Conservation (phyloP, 2,797 vertebrate species). For the Crenuchus spilurus region DNA sequence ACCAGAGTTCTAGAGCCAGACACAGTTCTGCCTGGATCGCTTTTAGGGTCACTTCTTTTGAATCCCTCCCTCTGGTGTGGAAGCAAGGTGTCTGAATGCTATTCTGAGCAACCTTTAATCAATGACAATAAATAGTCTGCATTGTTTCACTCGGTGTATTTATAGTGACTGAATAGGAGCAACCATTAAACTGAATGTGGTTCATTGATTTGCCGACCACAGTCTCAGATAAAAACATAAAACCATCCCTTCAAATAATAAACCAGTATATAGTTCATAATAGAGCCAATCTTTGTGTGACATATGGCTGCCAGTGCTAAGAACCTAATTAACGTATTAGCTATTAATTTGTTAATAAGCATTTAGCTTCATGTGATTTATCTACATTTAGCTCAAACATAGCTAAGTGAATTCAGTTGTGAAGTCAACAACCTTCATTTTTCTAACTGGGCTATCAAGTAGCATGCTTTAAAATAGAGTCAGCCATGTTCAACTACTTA, state of each 20-base stretch:
- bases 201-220: slow-evolving; percentile 32
- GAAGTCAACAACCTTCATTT: too few species aligned
- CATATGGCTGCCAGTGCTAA: background rate
- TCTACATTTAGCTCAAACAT: too few species aligned
- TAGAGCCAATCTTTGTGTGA: background rate
- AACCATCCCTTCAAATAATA: background rate
- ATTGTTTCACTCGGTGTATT: slow-evolving; percentile 41
- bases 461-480: too few species aligned
- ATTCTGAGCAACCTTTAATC: slow-evolving; percentile 41
- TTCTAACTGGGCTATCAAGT: too few species aligned
- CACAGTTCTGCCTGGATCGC: slow-evolving; percentile 25
- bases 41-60: slow-evolving; percentile 46
- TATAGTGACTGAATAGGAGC: slow-evolving; percentile 31
- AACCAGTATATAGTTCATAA: background rate
- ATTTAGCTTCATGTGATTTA: background rate
- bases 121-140: slow-evolving; percentile 36
- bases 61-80: slow-evolving; percentile 3
- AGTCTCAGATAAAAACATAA: slow-evolving; percentile 28
- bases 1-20: slow-evolving; percentile 16
- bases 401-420: too few species aligned
- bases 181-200: slow-evolving; percentile 21
- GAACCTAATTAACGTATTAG: background rate
- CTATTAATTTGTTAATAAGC: background rate
- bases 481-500: too few species aligned
- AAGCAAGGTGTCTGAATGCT: background rate